Evolutionary conservation across 2,888 invertebrate species (phyloP), one percentile per base, ranked within the genome.

Genomic region (Andricus quercusramuli): DNA sequence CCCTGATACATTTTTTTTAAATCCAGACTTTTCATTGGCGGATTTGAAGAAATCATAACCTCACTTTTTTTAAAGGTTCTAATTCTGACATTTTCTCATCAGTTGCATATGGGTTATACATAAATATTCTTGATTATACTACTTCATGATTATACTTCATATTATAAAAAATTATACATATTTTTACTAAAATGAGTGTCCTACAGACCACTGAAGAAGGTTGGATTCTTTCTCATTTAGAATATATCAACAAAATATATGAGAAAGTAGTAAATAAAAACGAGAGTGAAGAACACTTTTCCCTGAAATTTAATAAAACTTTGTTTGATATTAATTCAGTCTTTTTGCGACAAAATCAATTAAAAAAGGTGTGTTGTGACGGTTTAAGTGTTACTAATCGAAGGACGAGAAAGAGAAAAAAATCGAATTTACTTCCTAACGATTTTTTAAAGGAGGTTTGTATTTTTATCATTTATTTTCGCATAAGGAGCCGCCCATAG

Each of bases 211-310:
- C 89, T 68, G 88, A 92, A 17, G 88, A 91, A 64, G 94, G 94
- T 37, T 93, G 93, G 92, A 91, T 94, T 64, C 90, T 95, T 86
- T 94, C 94, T 17, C 94, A 94, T 86, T 89, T 93, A 83, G 85
- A 92, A 56, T 94, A 93, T 86, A 89, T 94, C 13, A 90, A 94
- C 81, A 88, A 92, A 77, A 89, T 94, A 77, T 94, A 94, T 84
- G 87, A 89, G 81, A 86, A 88, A 64, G 92, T 93, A n/a, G 83
- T 87, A 78, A 84, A 89, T 59, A 83, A 87, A 3, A 79, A 86
- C 32, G 77, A 80, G 66, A 78, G 79, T 9, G 85, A 84, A 65
- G 84, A 2, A 56, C n/a, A n/a, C 2, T 74, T 56, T 15, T 29
- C 85, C 70, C 89, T 92, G 37, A 85, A 89, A 83, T 89, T 94